Percentiles rank a stretch among this genome's conserved stretches.
phyloP scores from a whole-genome alignment of 2,797 vertebrate species.

The Smutsia gigantea region DNA sequence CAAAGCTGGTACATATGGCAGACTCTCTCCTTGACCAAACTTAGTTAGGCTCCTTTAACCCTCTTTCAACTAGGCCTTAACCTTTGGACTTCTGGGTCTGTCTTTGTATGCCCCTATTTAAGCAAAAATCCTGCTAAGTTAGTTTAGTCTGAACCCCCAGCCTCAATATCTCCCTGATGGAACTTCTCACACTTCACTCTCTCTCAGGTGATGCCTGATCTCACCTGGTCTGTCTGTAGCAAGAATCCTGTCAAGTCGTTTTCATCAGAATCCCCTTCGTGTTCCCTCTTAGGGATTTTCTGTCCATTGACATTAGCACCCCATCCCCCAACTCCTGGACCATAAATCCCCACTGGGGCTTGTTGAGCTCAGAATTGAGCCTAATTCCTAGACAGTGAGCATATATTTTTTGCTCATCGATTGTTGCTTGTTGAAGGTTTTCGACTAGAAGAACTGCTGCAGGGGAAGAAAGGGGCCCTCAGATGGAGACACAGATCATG shows the following conservation, averaged over 20 bases:
- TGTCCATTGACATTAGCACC: not conserved
- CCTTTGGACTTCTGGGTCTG: not conserved
- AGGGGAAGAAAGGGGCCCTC: not conserved
- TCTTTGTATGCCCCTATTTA: not conserved
- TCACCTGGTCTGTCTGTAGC: not conserved
- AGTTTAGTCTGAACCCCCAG: not conserved
- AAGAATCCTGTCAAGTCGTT: not conserved
- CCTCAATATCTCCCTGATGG: not conserved
- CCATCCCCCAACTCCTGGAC: not conserved
- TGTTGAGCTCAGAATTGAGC: not conserved
- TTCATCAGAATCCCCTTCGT: not conserved
- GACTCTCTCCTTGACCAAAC: not conserved
- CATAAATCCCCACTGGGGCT: no score
- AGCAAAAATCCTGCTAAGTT: not conserved
- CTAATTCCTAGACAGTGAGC: not conserved
- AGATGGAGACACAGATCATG: not conserved
- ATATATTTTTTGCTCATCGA: not conserved
- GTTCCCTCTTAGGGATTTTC: not conserved
- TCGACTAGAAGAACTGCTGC: not conserved
- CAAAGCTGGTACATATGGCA: accelerated
- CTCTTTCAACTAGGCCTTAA: not conserved
- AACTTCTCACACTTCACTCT: not conserved
- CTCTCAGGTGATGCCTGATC: not conserved
- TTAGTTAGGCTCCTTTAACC: not conserved
- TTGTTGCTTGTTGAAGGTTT: not conserved